These are phyloP conservation scores for Rhinella marina DNA, from an alignment of 2,797 vertebrate genomes.

Conservation along the genomic window DNA sequence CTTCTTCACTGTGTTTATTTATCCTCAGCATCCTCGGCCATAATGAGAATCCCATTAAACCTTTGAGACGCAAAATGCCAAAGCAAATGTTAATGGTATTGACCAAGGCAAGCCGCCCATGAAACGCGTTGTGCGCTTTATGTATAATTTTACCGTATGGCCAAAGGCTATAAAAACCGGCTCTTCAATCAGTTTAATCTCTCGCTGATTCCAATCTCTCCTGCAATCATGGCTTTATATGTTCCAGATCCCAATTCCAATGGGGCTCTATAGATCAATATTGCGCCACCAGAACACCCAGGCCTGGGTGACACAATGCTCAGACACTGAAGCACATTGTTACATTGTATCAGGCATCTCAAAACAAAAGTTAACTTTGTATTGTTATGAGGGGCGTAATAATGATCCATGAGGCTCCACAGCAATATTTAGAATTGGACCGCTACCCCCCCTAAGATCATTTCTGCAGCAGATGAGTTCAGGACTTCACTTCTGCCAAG, in stretches of 20 bases:
- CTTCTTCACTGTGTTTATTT: constrained; percentile 30
- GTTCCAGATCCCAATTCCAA: background rate
- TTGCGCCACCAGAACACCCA: background rate
- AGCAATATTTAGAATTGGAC: too few relatives aligned
- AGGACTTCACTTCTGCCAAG: too few relatives aligned
- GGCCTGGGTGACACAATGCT: too few relatives aligned
- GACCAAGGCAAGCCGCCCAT: background rate
- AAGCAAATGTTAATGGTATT: background rate
- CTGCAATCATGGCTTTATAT: background rate
- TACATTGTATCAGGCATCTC: too few relatives aligned
- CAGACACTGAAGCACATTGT: too few relatives aligned
- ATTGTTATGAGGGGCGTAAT: too few relatives aligned
- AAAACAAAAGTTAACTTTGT: too few relatives aligned
- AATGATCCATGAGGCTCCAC: too few relatives aligned
- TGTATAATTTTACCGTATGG: background rate
- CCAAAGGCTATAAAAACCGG: background rate
- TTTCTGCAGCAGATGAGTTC: too few relatives aligned
- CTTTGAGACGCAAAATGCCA: constrained; percentile 25
- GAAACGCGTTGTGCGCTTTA: background rate
- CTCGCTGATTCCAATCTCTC: background rate
- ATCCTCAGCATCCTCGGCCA: background rate
- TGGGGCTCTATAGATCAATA: background rate
- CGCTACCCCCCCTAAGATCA: too few relatives aligned
- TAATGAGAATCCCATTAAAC: constrained; percentile 31
- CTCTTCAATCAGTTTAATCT: background rate